A percentile compares a stretch with the other conserved stretches of the same genome.
phyloP scores from a whole-genome alignment of 2,113 vertebrate species.

The Anolis sagrei region DNA sequence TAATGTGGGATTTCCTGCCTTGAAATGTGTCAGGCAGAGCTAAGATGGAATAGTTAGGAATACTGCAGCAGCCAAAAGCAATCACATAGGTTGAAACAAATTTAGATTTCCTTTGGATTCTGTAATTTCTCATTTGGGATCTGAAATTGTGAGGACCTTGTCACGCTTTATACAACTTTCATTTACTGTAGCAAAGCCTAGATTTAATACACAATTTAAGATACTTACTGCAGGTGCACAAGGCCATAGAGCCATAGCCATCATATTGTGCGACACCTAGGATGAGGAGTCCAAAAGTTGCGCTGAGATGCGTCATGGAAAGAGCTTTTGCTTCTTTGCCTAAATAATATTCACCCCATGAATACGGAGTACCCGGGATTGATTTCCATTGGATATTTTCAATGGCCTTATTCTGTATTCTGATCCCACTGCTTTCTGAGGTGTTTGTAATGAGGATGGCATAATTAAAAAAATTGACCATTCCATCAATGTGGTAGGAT shows the following conservation, averaged over 20 bases:
- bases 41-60: too few species aligned
- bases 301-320: conserved; percentile 52
- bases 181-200: background rate
- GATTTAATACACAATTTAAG: background rate
- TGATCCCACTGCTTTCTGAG: conserved; percentile 35
- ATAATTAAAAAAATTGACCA: conserved; percentile 64
- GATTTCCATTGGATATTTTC: conserved; percentile 58
- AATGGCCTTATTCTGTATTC: conserved; percentile 51
- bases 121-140: background rate
- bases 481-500: conserved; percentile 67
- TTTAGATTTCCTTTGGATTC: too few species aligned
- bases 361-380: conserved; percentile 69
- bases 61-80: too few species aligned
- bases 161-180: background rate
- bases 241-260: conserved; percentile 73
- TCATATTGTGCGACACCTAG: conserved; percentile 59
- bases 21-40: too few species aligned
- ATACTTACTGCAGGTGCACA: conserved; percentile 53
- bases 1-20: too few species aligned
- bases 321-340: conserved; percentile 1
- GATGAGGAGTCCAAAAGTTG: conserved; percentile 69
- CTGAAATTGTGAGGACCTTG: background rate
- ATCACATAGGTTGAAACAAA: too few species aligned
- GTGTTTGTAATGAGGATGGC: conserved; percentile 70
- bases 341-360: conserved; percentile 69